Evolutionary conservation across 2,113 vertebrate genomes (phyloP).

Genomic region (Centrocercus urophasianus): DNA sequence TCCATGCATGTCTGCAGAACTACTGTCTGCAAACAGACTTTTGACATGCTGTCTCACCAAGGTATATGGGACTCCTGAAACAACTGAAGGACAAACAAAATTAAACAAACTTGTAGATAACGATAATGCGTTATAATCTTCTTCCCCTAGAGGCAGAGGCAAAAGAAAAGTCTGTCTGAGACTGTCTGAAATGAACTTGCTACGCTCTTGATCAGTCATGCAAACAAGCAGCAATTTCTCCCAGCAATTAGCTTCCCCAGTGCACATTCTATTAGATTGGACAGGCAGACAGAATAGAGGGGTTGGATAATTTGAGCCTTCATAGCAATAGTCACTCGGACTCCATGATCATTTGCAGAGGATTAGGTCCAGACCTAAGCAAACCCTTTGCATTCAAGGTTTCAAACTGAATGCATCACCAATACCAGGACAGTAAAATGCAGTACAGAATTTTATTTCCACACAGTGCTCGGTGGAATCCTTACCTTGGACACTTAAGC

Average conservation of each 20-base stretch:
- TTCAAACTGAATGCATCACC: neutral
- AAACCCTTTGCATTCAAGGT: constrained; percentile 29
- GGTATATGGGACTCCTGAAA: constrained; percentile 41
- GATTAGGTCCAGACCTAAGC: constrained; percentile 57
- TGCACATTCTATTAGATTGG: constrained; percentile 83
- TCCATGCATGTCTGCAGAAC: neutral
- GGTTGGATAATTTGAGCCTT: constrained; percentile 48
- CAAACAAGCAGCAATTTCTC: constrained; percentile 82
- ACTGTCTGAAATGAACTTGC: constrained; percentile 83
- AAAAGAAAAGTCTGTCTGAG: constrained; percentile 85
- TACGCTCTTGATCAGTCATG: constrained; percentile 86
- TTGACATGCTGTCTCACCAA: neutral
- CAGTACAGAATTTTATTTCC: neutral
- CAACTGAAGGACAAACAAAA: constrained; percentile 48
- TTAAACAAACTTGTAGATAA: constrained; percentile 71
- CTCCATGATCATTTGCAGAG: constrained; percentile 50
- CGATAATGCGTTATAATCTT: constrained; percentile 81
- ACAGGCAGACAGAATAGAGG: constrained; percentile 74
- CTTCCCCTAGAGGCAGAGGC: constrained; percentile 79
- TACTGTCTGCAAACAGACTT: neutral
- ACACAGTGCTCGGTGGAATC: neutral
- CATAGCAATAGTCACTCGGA: constrained; percentile 45
- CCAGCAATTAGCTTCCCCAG: constrained; percentile 82
- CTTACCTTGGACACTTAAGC: neutral
- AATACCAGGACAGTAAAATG: neutral